Evolutionary conservation across 30 jellyfish, hydroid and myxozoan genomes (phyloP).

Genomic region (Nemopilema nomurai): DNA sequence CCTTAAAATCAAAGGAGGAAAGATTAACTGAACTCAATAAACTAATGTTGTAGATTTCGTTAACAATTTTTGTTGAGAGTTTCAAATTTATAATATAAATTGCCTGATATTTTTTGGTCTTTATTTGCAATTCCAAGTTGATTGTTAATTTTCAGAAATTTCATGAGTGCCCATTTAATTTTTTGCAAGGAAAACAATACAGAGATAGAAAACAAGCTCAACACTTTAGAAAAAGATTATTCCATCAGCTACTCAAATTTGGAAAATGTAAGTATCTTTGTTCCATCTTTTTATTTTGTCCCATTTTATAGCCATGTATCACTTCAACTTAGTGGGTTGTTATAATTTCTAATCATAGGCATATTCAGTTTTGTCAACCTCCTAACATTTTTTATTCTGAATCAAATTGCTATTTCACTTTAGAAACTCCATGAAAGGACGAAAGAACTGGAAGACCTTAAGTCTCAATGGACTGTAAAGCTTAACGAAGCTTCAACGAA

Average conservation of each 20-base stretch:
- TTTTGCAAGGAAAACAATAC: slow-evolving; percentile 62
- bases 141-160: too few relatives aligned
- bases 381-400: neutral
- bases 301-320: too few relatives aligned
- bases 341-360: too few relatives aligned
- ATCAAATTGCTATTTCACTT: neutral
- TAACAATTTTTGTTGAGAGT: neutral
- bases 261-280: slow-evolving; percentile 45
- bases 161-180: neutral
- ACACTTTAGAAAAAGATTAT: slow-evolving; percentile 60
- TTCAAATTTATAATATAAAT: too few relatives aligned
- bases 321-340: too few relatives aligned
- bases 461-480: slow-evolving; percentile 48
- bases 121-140: too few relatives aligned
- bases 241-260: slow-evolving; percentile 51
- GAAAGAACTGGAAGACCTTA: slow-evolving; percentile 61
- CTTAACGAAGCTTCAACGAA: slow-evolving; percentile 53
- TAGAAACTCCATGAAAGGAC: slow-evolving; percentile 69
- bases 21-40: too few relatives aligned
- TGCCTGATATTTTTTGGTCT: too few relatives aligned
- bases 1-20: neutral
- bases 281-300: neutral
- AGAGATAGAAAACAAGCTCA: slow-evolving; percentile 36
- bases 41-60: neutral
- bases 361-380: neutral